A percentile compares a stretch with the other conserved stretches of the same genome.
phyloP scores from a whole-genome alignment of 1,140 invertebrate species.

The Drosophila truncata region DNA sequence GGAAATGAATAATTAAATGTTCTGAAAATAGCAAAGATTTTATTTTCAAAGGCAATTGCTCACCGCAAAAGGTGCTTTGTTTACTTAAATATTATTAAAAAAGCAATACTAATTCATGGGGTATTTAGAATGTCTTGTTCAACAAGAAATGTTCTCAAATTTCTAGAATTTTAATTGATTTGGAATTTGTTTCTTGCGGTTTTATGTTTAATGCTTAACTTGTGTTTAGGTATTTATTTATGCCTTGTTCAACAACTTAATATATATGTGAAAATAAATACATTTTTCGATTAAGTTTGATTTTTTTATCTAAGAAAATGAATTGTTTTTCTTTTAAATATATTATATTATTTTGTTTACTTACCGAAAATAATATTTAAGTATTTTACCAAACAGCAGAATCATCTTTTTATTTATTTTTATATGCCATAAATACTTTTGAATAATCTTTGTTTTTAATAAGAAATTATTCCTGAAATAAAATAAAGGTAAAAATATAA shows the following conservation, averaged over 20 bases:
- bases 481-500: neutral
- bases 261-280: neutral
- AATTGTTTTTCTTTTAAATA: too few species aligned
- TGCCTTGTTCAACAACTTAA: neutral
- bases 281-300: too few species aligned
- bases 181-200: neutral
- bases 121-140: neutral
- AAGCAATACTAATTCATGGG: neutral
- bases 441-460: too few species aligned
- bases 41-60: slow-evolving; percentile 19
- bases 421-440: too few species aligned
- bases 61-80: slow-evolving; percentile 4
- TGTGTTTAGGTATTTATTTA: neutral
- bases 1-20: slow-evolving; percentile 32
- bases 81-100: slow-evolving; percentile 4
- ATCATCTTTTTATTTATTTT: too few species aligned
- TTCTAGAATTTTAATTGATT: neutral
- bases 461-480: neutral
- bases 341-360: too few species aligned
- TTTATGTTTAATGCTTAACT: neutral
- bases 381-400: neutral
- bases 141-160: slow-evolving; percentile 1
- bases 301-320: too few species aligned
- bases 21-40: slow-evolving; percentile 7
- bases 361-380: neutral